Conservation (phyloP, 2,113 vertebrate species). For the Numida meleagris region DNA sequence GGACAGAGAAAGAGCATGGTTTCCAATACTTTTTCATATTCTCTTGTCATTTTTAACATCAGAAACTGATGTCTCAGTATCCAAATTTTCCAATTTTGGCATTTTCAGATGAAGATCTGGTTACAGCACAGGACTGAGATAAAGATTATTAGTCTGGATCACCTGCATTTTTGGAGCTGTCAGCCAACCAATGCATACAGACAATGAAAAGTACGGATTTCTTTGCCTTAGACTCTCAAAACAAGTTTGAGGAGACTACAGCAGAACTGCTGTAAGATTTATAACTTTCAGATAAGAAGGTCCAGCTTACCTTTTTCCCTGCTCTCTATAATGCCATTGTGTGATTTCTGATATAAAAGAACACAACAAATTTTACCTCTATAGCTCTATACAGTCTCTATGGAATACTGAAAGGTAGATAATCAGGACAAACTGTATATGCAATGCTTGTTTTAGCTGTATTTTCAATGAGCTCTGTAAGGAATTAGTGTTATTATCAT, state of each 20-base stretch:
- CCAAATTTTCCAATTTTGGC: not conserved
- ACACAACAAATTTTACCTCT: not conserved
- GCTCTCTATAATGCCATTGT: not conserved
- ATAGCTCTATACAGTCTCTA: not conserved
- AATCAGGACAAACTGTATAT: slow-evolving; percentile 11
- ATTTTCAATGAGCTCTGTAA: not conserved
- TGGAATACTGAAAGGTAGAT: not conserved
- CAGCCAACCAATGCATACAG: not conserved
- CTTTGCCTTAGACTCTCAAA: not conserved
- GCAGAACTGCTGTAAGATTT: not conserved
- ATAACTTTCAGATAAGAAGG: not conserved
- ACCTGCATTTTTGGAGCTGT: not conserved
- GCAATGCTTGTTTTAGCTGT: slow-evolving; percentile 9
- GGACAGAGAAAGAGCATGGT: not conserved
- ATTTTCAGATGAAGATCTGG: not conserved
- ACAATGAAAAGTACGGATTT: not conserved
- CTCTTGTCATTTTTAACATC: not conserved
- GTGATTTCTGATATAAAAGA: not conserved
- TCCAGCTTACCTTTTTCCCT: not conserved
- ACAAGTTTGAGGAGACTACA: not conserved
- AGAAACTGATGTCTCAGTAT: not conserved
- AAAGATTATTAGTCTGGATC: not conserved
- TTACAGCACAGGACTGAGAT: not conserved
- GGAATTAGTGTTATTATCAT: not conserved
- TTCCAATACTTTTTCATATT: not conserved